Evolutionary conservation across 2,888 invertebrate genomes (phyloP), one percentile per base, ranked within the genome.

Genomic region (Malthinus flaveolus): DNA sequence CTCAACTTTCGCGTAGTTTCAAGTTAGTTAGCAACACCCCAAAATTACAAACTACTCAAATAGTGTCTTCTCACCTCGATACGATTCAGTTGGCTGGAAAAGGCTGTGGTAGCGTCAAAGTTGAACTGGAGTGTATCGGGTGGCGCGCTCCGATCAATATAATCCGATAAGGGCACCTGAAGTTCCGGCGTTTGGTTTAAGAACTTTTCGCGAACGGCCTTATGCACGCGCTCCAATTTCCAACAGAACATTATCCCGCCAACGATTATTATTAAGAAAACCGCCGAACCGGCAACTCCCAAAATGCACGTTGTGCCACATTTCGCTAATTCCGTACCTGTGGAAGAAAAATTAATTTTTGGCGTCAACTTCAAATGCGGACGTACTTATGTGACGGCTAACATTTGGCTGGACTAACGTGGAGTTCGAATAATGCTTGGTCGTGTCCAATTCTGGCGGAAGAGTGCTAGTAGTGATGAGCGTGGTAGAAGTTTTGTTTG

Each of bases 271-370:
- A 71, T 64, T 6, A 76, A 66, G 62, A 82, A 78, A 7, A 80
- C 66, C 11, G 76, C 73, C 0, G 79, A 80, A 0, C 77, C 77
- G 11, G 77, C 73, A 3, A 81, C 77, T 8, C 81, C 80, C 51
- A 80, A 65, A 61, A 82, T 73, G 62, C 83, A 83, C 1, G 77
- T 72, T 0, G 79, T 76, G 23, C 81, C 82, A 63, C 83, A 83
- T 49, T 75, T 74, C 66, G 71, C 62, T 51, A 70, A 62, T 36
- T 72, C 71, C 23, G 63, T 57, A 49, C 71, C 74, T 72, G 23
- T 8, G 13, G 10, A 11, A n/a, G 32, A 31, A 33, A 34, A 32
- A 11, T 35, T 34, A 35, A 59, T 12, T 44, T 11, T 8, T n/a
- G n/a, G n/a, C n/a, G n/a, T n/a, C n/a, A n/a, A n/a, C n/a, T n/a